Evolutionary conservation across 2,113 vertebrate genomes (phyloP).

Genomic region (Mionectes macconnelli): DNA sequence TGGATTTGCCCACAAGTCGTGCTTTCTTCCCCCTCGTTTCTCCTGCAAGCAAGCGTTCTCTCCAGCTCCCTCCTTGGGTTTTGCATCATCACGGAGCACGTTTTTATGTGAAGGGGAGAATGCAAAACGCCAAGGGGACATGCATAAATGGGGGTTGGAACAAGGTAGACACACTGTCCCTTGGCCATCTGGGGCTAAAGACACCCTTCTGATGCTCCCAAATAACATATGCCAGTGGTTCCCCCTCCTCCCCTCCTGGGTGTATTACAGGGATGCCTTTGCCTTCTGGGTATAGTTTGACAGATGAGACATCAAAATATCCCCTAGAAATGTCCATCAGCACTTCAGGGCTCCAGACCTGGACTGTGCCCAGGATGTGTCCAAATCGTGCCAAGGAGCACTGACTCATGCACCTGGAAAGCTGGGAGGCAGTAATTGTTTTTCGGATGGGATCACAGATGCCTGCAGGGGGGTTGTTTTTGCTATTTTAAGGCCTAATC

Average conservation of each 20-base stretch:
- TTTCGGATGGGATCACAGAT: not conserved
- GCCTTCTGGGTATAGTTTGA: not conserved
- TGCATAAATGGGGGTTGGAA: rapidly evolving
- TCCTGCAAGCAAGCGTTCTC: not conserved
- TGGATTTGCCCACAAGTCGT: not conserved
- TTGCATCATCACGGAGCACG: not conserved
- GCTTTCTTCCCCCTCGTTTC: not conserved
- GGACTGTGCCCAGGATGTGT: not conserved
- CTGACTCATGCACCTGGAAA: not conserved
- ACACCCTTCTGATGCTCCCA: not conserved
- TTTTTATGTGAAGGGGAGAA: not conserved
- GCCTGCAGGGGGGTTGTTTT: not conserved
- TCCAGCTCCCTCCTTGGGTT: rapidly evolving
- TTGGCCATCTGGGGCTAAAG: not conserved
- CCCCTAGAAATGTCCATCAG: not conserved
- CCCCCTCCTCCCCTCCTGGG: rapidly evolving
- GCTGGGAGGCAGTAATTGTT: not conserved
- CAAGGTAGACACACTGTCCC: rapidly evolving
- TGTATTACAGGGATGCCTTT: not conserved
- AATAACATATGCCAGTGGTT: not conserved
- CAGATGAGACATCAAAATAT: not conserved
- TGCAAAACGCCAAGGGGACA: not conserved
- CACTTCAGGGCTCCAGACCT: not conserved
- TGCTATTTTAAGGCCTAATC: not conserved
- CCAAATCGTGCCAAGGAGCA: not conserved